Evolutionary conservation across 2,888 invertebrate species (phyloP).

Genomic region (Scaptomyza caliginosa): DNA sequence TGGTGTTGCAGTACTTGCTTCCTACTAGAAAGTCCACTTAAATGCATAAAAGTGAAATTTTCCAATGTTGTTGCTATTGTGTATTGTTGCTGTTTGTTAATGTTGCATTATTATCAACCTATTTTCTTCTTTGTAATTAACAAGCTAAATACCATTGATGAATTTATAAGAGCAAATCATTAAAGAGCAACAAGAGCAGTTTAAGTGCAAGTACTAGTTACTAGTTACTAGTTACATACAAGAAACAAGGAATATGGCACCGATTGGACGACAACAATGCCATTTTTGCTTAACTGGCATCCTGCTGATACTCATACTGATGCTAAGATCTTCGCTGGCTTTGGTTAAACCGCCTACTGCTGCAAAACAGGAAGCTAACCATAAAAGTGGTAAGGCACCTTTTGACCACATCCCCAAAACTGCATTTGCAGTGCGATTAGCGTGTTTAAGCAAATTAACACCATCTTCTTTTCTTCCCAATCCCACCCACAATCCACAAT

Average conservation of each 20-base stretch:
- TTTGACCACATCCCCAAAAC: not conserved
- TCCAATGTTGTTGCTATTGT: slow-evolving; percentile 39
- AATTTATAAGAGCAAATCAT: too few species aligned
- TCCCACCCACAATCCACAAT: not conserved
- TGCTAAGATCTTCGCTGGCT: slow-evolving; percentile 22
- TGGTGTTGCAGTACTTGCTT: slow-evolving; percentile 40
- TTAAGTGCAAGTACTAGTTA: slow-evolving; percentile 13
- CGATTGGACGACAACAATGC: slow-evolving; percentile 19
- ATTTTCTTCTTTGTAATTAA: slow-evolving; percentile 28
- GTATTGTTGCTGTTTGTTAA: slow-evolving; percentile 2
- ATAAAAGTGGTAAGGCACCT: slow-evolving; percentile 61
- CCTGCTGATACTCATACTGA: slow-evolving; percentile 31
- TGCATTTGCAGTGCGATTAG: not conserved
- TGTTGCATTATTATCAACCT: slow-evolving; percentile 43
- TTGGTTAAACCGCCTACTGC: slow-evolving; percentile 39
- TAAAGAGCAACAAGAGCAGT: slow-evolving; percentile 49
- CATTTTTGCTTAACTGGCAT: slow-evolving; percentile 11
- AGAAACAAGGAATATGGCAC: slow-evolving; percentile 17
- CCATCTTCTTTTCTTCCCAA: not conserved
- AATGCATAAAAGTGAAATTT: slow-evolving; percentile 75
- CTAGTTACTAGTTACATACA: not conserved
- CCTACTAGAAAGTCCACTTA: slow-evolving; percentile 48
- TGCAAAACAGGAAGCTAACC: slow-evolving; percentile 51
- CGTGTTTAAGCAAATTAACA: slow-evolving; percentile 43
- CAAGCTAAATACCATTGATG: slow-evolving; percentile 65